phyloP scores from a whole-genome alignment of 2,888 invertebrate species.

The Iphiclides podalirius region DNA sequence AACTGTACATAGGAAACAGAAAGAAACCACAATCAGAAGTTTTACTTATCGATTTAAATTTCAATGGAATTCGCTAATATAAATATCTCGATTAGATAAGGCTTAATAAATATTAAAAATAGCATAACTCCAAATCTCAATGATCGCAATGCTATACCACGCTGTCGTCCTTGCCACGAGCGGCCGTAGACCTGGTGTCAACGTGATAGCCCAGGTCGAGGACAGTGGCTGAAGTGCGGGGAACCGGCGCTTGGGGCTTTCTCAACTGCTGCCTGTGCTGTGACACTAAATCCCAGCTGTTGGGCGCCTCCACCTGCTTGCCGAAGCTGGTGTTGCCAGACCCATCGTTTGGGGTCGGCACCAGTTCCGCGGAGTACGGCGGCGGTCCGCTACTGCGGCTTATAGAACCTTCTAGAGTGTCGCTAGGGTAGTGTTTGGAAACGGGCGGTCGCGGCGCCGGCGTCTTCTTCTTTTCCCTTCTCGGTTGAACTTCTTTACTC shows the following conservation, averaged over 20 bases:
- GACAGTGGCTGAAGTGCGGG: slow-evolving; percentile 30
- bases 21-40: no score
- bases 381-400: slow-evolving; percentile 65
- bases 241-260: slow-evolving; percentile 33
- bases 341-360: slow-evolving; percentile 39
- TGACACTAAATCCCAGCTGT: slow-evolving; percentile 77
- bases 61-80: no score
- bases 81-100: slow-evolving; percentile 12
- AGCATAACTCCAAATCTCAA: slow-evolving; percentile 1
- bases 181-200: slow-evolving; percentile 26
- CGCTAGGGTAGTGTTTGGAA: slow-evolving; percentile 42
- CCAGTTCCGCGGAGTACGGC: slow-evolving; percentile 44
- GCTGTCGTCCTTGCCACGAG: slow-evolving; percentile 41
- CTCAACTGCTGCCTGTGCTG: slow-evolving; percentile 70
- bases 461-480: slow-evolving; percentile 28
- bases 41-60: no score
- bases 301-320: slow-evolving; percentile 45
- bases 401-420: slow-evolving; percentile 66
- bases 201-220: slow-evolving; percentile 60
- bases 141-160: slow-evolving; percentile 41
- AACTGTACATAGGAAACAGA: no score
- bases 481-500: neutral
- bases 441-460: slow-evolving; percentile 13
- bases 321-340: slow-evolving; percentile 54
- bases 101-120: slow-evolving; percentile 8